Base-by-base conservation (phyloP, 2,888 invertebrate species). In the Cheilosia urbana region DNA sequence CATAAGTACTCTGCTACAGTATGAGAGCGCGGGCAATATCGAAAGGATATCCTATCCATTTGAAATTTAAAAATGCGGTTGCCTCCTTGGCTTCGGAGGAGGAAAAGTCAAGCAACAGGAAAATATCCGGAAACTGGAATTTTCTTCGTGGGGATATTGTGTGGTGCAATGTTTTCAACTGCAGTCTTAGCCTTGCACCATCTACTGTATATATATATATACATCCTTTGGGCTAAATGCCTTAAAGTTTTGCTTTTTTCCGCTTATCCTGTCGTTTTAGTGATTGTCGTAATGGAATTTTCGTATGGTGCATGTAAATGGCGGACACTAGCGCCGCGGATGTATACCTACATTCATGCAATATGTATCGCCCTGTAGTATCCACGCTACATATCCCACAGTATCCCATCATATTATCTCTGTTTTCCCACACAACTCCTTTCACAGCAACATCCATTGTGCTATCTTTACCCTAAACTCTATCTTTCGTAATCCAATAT, bases 21-120 rank as follows among this genome's bases (percentile, higher is more conserved):
- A n/a, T 7, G 2, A 47, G 27, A 60, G 53, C 47, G 6, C 53
- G 19, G 34, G 84, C 84, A 84, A 84, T 80, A 84, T 80, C 84
- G 80, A 75, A 71, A 76, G 80, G 80, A 80, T 79, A 80, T 80
- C 84, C 80, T 30, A 51, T 71, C 40, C 58, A 60, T 77, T 82
- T 82, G 77, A 82, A 82, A 77, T 82, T 82, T 82, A 77, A 72
- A 82, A 77, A 71, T 75, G 76, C 69, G 81, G 81, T 71, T 81
- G 57, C 69, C 51, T 45, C 45, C 19, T 6, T 13, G 15, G 9
- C 13, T 34, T 30, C 9, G 15, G 19, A 57, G 45, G 30, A 66
- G 62, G 73, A 78, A 78, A 72, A 83, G 82, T 83, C 78, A 83
- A 83, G 78, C 78, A 83, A 83, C 79, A 83, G 83, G 83, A 83